Percentiles rank a stretch among this genome's conserved stretches.
Evolutionary conservation across 1,140 invertebrate species (phyloP).

Genomic region (Drosophila rhopaloa): DNA sequence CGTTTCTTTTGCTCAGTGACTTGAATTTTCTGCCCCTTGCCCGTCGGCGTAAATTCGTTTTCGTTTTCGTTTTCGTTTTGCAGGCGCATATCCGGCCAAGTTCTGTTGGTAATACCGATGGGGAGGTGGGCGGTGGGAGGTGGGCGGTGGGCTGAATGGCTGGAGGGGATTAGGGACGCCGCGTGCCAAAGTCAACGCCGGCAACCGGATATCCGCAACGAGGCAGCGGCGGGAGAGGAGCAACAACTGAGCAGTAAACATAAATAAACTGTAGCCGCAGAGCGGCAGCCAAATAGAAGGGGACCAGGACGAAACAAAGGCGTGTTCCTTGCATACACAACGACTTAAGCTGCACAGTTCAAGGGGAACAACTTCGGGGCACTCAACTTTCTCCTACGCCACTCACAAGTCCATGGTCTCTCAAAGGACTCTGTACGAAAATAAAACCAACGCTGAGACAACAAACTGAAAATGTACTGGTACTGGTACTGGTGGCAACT

Average conservation of each 20-base stretch:
- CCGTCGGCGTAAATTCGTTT: conserved; percentile 44
- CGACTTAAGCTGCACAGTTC: conserved; percentile 17
- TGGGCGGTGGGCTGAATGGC: not conserved
- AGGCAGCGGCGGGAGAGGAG: conserved; percentile 9
- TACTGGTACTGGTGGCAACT: not conserved
- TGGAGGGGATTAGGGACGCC: conserved; percentile 43
- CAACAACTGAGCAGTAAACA: conserved; percentile 47
- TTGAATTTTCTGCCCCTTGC: conserved; percentile 39
- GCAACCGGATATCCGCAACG: conserved; percentile 62
- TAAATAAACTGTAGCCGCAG: conserved; percentile 56
- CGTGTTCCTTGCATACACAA: conserved; percentile 45
- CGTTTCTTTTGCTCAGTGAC: conserved; percentile 51
- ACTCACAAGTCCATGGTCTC: not conserved
- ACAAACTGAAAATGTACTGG: conserved; percentile 1
- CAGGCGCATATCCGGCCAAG: conserved; percentile 66
- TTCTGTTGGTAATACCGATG: conserved; percentile 21
- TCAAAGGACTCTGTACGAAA: not conserved
- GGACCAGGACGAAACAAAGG: conserved; percentile 22
- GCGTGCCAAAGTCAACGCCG: conserved; percentile 60
- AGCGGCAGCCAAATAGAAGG: not conserved
- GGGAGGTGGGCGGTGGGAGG: not conserved
- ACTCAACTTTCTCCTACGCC: conserved; percentile 8
- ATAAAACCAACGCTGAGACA: not conserved
- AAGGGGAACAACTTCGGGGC: conserved; percentile 6
- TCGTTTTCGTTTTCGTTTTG: conserved; percentile 61